Evolutionary conservation across 2,888 invertebrate genomes (phyloP).

Genomic region (Agonum fuliginosum): DNA sequence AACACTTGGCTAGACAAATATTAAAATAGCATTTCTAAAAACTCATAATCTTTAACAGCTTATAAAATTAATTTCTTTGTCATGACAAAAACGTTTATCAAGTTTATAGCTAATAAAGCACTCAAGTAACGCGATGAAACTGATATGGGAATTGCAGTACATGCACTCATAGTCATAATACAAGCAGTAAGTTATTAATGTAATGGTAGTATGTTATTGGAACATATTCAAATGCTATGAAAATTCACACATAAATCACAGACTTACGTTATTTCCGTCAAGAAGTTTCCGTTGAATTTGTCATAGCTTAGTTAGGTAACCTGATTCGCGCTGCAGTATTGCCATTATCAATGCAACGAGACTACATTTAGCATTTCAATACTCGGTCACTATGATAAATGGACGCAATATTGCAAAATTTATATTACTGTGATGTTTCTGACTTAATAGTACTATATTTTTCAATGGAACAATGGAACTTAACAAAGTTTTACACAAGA

Average conservation of each 20-base stretch:
- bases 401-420: background rate
- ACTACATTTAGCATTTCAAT: background rate
- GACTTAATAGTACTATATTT: background rate
- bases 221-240: slow-evolving; percentile 25
- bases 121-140: slow-evolving; percentile 4
- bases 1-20: too few species aligned
- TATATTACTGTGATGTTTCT: background rate
- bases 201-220: slow-evolving; percentile 37
- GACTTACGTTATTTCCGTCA: slow-evolving; percentile 30
- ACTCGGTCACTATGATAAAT: background rate
- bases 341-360: background rate
- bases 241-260: slow-evolving; percentile 40
- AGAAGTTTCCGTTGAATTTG: slow-evolving; percentile 36
- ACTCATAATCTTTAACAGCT: too few species aligned
- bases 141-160: background rate
- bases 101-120: background rate
- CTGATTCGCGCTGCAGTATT: too few species aligned
- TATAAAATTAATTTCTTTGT: too few species aligned
- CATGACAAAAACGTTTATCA: too few species aligned
- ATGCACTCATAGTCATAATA: background rate
- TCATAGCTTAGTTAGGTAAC: slow-evolving; percentile 21
- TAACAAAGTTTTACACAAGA: too few species aligned
- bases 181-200: slow-evolving; percentile 9
- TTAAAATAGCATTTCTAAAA: too few species aligned
- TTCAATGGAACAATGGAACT: background rate